Percentiles rank a stretch among this genome's conserved stretches.
Evolutionary conservation across 2,888 invertebrate species (phyloP).

Genomic region (Cheilosia scutellata): DNA sequence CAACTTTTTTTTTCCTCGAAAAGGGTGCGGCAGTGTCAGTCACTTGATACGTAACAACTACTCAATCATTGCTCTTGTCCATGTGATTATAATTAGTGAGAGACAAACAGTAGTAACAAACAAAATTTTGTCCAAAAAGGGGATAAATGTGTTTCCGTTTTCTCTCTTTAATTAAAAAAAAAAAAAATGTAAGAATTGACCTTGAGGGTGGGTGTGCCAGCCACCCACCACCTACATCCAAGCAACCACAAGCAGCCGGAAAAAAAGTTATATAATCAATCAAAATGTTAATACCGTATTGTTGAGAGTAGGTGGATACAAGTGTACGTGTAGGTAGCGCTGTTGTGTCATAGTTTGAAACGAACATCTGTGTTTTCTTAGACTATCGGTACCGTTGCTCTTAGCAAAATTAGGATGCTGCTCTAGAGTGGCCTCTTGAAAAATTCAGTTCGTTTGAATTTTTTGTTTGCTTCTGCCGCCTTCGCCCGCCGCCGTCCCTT

Average conservation of each 20-base stretch:
- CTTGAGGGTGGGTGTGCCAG: conserved; percentile 65
- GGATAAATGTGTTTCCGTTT: conserved; percentile 43
- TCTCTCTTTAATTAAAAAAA: conserved; percentile 63
- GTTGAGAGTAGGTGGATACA: conserved; percentile 35
- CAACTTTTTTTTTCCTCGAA: conserved; percentile 56
- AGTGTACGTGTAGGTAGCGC: background rate
- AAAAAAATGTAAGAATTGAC: conserved; percentile 63
- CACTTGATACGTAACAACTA: conserved; percentile 70
- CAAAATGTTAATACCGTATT: conserved; percentile 74
- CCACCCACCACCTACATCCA: conserved; percentile 4
- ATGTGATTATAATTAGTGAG: conserved; percentile 67
- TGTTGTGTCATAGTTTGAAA: conserved; percentile 3
- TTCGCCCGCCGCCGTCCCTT: conserved; percentile 22
- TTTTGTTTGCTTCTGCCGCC: conserved; percentile 13
- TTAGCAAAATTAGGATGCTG: conserved; percentile 65
- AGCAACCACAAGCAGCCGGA: conserved; percentile 42
- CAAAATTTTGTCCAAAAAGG: conserved; percentile 38
- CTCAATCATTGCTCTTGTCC: conserved; percentile 71
- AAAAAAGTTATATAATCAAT: conserved; percentile 73
- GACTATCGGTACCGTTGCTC: conserved; percentile 53
- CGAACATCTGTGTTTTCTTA: conserved; percentile 25
- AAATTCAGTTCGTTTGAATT: conserved; percentile 55
- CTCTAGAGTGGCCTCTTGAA: conserved; percentile 58
- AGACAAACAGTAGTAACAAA: conserved; percentile 17
- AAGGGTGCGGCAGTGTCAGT: conserved; percentile 75